Conservation (phyloP, 2,888 invertebrate species). For the Barypeithes pellucidus region DNA sequence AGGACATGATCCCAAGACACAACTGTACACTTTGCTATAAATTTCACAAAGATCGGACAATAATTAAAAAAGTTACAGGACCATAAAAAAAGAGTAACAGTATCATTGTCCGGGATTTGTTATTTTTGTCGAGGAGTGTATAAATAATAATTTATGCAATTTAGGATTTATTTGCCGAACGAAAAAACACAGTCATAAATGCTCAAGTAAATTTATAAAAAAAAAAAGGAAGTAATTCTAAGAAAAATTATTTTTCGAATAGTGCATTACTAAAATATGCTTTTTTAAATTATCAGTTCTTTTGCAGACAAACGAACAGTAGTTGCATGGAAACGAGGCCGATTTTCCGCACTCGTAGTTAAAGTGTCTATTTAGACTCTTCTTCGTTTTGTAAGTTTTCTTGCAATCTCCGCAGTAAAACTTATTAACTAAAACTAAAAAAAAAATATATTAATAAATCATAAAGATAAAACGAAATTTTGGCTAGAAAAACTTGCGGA, state of each 20-base stretch:
- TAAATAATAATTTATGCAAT: no score
- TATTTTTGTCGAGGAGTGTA: no score
- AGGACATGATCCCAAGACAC: no score
- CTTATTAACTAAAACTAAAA: constrained; percentile 6
- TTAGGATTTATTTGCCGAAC: no score
- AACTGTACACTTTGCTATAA: no score
- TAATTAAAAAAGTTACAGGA: no score
- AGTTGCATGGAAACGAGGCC: constrained; percentile 56
- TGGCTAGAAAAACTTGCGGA: neutral
- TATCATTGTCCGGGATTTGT: no score
- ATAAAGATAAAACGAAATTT: neutral
- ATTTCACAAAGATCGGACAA: no score
- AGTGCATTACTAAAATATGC: constrained; percentile 25
- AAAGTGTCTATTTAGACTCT: constrained; percentile 67
- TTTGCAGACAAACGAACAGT: constrained; percentile 30
- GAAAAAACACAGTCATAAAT: no score
- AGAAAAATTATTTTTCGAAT: constrained; percentile 12
- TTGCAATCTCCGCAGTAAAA: constrained; percentile 39
- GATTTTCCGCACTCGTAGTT: constrained; percentile 68
- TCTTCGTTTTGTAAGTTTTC: constrained; percentile 45
- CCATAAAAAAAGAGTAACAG: no score
- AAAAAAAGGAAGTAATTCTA: neutral
- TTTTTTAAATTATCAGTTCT: constrained; percentile 36
- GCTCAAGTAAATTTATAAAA: no score
- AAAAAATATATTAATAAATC: neutral